Evolutionary conservation across 2,797 vertebrate species (phyloP).

Genomic region (Dendrocincla tyrannina): DNA sequence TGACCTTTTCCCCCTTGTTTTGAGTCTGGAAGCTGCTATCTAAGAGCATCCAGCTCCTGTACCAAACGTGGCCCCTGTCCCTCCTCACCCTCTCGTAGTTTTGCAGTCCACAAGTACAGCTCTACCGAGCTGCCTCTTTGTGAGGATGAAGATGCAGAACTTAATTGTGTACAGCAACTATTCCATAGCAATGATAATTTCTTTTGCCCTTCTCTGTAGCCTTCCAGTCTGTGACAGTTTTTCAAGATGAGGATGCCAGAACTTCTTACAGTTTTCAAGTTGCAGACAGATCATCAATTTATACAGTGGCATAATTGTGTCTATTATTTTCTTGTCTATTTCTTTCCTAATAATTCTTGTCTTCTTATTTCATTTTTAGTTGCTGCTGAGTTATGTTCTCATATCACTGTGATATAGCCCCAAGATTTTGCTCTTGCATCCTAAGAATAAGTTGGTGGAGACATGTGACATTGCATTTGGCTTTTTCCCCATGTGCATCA

Average conservation of each 20-base stretch:
- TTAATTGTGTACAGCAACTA: background rate
- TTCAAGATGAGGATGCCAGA: background rate
- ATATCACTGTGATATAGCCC: background rate
- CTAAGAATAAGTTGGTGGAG: background rate
- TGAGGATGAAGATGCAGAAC: background rate
- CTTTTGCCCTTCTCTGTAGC: background rate
- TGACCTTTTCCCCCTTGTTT: background rate
- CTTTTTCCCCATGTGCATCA: background rate
- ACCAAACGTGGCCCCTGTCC: background rate
- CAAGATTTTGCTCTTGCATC: background rate
- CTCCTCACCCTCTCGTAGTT: background rate
- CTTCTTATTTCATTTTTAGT: background rate
- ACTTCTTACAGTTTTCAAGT: background rate
- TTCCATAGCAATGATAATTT: background rate
- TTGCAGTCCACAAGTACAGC: background rate
- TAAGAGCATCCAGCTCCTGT: background rate
- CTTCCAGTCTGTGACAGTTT: background rate
- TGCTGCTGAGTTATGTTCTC: background rate
- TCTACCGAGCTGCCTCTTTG: background rate
- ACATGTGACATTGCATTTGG: background rate
- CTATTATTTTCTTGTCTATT: background rate
- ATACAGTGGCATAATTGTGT: background rate
- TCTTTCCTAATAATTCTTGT: background rate
- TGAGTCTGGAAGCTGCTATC: background rate
- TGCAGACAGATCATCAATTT: background rate